Evolutionary conservation across 2,888 invertebrate species (phyloP).

Genomic region (Hemistola chrysoprasaria): DNA sequence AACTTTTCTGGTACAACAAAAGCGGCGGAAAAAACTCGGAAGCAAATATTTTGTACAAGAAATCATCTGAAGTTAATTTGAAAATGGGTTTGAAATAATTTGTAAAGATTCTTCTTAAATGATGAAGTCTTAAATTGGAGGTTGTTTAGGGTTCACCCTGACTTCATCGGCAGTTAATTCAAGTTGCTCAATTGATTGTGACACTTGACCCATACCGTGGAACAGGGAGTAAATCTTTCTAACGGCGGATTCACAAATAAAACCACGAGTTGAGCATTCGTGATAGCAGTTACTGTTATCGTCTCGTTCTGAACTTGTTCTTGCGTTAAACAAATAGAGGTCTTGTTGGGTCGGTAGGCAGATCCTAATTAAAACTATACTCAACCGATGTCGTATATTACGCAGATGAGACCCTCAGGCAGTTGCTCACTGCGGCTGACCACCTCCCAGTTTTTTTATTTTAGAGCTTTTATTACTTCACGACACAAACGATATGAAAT

Average conservation of each 20-base stretch:
- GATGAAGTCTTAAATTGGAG: no score
- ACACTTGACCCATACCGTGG: conserved; percentile 55
- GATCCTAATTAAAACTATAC: conserved; percentile 77
- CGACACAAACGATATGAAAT: conserved; percentile 15
- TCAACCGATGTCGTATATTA: conserved; percentile 66
- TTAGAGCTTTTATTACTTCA: conserved; percentile 55
- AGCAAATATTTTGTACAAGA: conserved; percentile 34
- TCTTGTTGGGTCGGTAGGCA: conserved; percentile 61
- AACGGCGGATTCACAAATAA: conserved; percentile 64
- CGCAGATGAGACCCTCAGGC: conserved; percentile 59
- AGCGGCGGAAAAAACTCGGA: conserved; percentile 37
- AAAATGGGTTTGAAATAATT: background rate
- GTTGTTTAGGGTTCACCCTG: conserved; percentile 3
- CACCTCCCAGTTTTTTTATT: conserved; percentile 67
- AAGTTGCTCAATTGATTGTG: conserved; percentile 61
- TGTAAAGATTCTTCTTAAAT: background rate
- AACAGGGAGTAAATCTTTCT: conserved; percentile 64
- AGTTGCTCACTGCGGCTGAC: conserved; percentile 59
- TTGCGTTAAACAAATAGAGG: conserved; percentile 73
- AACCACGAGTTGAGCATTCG: conserved; percentile 54
- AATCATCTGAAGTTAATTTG: no score
- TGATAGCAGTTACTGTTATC: conserved; percentile 68
- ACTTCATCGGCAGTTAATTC: conserved; percentile 51
- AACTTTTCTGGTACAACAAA: conserved; percentile 39
- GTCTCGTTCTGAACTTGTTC: conserved; percentile 53